Evolutionary conservation across 2,888 invertebrate genomes (phyloP), one percentile per base, ranked within the genome.

Genomic region (Ramazzottius varieornatus): DNA sequence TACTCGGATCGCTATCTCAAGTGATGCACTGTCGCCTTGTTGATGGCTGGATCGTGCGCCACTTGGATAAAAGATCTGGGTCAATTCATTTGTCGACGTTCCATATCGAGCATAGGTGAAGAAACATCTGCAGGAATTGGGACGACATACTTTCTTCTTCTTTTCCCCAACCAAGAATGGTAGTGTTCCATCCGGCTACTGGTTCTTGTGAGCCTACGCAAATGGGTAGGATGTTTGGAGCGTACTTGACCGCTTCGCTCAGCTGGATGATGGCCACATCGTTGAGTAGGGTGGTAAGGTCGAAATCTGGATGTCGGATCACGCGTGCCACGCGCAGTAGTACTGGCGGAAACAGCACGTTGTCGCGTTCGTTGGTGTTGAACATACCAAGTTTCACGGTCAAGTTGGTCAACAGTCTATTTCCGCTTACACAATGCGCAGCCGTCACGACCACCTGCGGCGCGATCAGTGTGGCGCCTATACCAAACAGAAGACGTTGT

Each of bases 341-440:
- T 24, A 54, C 20, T 4, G 54, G 54, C 13, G 54, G 54, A 54
- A 54, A 54, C 20, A 24, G 54, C 20, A 54, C 16, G 4, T 4
- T 54, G 4, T 24, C n/a, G 54, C 54, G 54, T 29, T 54, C 54
- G 29, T 54, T 54, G 54, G 54, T 54, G 54, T 54, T 54, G 54
- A 54, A 54, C 54, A 54, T 54, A n/a, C 54, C 54, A 4, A 54
- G 4, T 16, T 24, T 8, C 4, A 54, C 54, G 29, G 54, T 54
- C 54, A 54, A 29, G 54, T 54, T 54, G 54, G 8, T 16, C 54
- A 54, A 24, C 13, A 54, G 29, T 20, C 8, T 16, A 24, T 54
- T 54, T 4, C 54, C 54, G 54, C 54, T 54, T 8, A 54, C 54
- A 24, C 54, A 54, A 24, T 54, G 54, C 4, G 54, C 54, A 29